Base-by-base conservation (phyloP, 2,113 vertebrate species). In the Poecile atricapillus region DNA sequence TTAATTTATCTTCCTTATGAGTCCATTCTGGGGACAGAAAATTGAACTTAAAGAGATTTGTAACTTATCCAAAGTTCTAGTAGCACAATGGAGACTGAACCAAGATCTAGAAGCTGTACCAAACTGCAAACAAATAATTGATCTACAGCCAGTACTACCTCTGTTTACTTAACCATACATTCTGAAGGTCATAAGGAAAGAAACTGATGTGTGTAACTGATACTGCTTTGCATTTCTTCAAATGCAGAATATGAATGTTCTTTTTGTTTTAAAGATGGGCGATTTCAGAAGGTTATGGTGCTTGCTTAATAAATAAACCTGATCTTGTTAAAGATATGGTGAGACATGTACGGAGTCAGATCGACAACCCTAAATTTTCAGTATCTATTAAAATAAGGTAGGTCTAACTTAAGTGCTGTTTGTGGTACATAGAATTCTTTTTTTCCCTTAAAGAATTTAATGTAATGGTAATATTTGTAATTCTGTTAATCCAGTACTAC, bases 321-420 rank as follows among this genome's bases (percentile, higher is more conserved):
- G 99, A 99, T 56, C 97, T 99, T 12, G 97, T 99, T 70, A 98
- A 46, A 94, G 99, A 99, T 96, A 99, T 99, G 99, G 99, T 99
- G 92, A 98, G 97, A 97, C 98, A 98, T 33, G 98, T 99, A 89
- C 97, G 98, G 96, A 99, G 98, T 97, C 98, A 98, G 97, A 98
- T 99, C 16, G 96, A 98, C 90, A 98, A 98, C 55, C 98, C 99
- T 67, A 98, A 95, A 80, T 99, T 99, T 97, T 98, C 98, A 83
- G 94, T 98, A 8, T 99, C 99, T 64, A 98, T 99, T 96, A 99
- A 99, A 97, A 99, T 99, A 98, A 99, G 99, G 99, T 99, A 98
- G 70, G 92, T 93, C 44, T 76, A 50, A 75, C 7, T 30, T 65
- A n/a, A 50, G 5, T 80, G 24, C 28, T 89, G 10, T 80, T 68